Evolutionary conservation across 2,797 vertebrate species (phyloP), one percentile per base, ranked within the genome.

Genomic region (Enteromius afrohamiltoni): DNA sequence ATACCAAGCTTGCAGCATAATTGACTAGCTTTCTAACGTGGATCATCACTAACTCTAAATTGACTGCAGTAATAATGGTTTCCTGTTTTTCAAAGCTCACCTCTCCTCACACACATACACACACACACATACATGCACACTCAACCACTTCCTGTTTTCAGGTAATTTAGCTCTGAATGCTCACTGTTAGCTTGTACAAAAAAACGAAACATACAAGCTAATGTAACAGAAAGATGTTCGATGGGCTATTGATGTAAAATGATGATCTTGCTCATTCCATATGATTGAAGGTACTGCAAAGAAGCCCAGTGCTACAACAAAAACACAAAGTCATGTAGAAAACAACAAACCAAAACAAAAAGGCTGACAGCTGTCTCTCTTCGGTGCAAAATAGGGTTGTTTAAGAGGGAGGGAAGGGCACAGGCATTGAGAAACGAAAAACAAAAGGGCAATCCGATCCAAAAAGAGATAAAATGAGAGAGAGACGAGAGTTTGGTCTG

Each of bases 371-470:
- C 92, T 90, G 89, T 88, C 89, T 87, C 81, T 89, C 91, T 91
- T 90, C 87, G 65, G 85, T 86, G 83, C 89, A 91, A 90, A 91
- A 90, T 90, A 92, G 92, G 29, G 73, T 81, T 49, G 86, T 81
- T 67, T 37, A 74, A 77, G 58, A 74, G 82, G 74, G 55, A 83
- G 87, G 51, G 8, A 82, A 53, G 87, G 53, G 8, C 87, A 88
- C 85, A 92, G 82, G 85, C 31, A 92, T 51, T 83, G 86, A 86
- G 79, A 88, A 73, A 3, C 70, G 79, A 91, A 92, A 88, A 74
- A 91, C 47, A 88, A 88, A 94, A 86, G 90, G 92, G 90, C 92
- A 95, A 93, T 92, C 86, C 91, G 90, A 92, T 94, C 89, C 93
- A 93, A 88, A 88, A 88, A 93, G 92, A 93, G 86, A 92, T 84